A percentile compares a stretch with the other conserved stretches of the same genome.
Conservation (phyloP, 2,113 vertebrate genomes). For the Barbus barbus region DNA sequence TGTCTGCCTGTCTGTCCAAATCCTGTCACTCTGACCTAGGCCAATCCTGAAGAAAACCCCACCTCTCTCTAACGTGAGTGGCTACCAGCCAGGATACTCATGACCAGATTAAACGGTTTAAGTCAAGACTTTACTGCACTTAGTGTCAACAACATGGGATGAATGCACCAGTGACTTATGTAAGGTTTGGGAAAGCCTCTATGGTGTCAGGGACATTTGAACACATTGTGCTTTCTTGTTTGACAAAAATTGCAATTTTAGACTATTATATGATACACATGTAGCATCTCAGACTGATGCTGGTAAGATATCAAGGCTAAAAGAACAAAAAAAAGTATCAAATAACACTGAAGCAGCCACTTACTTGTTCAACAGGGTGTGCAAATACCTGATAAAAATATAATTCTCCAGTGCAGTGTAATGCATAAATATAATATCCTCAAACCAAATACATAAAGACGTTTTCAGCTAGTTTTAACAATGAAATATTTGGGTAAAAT, state of each 20-base stretch:
- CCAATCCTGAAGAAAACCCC: slow-evolving; percentile 15
- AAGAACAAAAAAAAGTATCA: neutral
- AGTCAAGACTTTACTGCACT: neutral
- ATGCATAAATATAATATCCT: no score
- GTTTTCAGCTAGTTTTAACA: no score
- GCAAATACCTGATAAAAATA: neutral
- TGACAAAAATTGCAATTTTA: neutral
- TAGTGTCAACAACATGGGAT: neutral
- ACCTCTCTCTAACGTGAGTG: neutral
- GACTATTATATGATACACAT: neutral
- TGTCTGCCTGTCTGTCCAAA: no score
- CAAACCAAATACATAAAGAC: no score
- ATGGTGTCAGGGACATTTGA: neutral
- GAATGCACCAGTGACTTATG: neutral
- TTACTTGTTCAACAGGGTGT: neutral
- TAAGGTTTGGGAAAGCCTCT: neutral
- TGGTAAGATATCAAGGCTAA: neutral
- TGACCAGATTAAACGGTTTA: neutral
- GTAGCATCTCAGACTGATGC: neutral
- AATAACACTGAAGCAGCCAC: no score
- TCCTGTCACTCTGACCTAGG: no score
- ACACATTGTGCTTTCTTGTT: neutral
- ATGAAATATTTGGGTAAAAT: no score
- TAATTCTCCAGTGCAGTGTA: no score
- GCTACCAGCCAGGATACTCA: neutral